Evolutionary conservation across 1,140 invertebrate genomes (phyloP).

Genomic region (Lerema accius): DNA sequence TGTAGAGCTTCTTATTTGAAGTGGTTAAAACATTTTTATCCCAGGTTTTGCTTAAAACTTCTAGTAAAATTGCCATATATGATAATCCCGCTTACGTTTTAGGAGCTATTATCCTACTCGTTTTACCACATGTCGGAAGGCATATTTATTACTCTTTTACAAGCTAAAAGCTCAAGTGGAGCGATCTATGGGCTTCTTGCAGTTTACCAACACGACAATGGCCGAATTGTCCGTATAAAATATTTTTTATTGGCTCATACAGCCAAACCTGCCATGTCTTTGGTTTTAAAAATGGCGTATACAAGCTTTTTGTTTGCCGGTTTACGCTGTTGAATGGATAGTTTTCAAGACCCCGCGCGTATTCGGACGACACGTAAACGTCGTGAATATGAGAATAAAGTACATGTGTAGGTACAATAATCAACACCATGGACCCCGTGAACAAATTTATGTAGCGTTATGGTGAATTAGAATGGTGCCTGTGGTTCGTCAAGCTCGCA

Average conservation of each 20-base stretch:
- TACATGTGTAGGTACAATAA: slow-evolving; percentile 82
- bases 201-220: slow-evolving; percentile 83
- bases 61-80: slow-evolving; percentile 56
- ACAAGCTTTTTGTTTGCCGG: slow-evolving; percentile 84
- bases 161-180: slow-evolving; percentile 80
- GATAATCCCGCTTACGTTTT: slow-evolving; percentile 52
- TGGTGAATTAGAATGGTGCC: slow-evolving; percentile 83
- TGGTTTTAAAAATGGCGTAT: slow-evolving; percentile 84
- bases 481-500: slow-evolving; percentile 81
- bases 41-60: too few relatives aligned
- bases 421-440: slow-evolving; percentile 73
- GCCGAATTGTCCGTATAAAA: slow-evolving; percentile 80
- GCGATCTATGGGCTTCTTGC: slow-evolving; percentile 80
- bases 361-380: slow-evolving; percentile 69
- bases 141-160: slow-evolving; percentile 82
- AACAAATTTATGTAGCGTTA: slow-evolving; percentile 79
- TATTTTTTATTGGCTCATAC: slow-evolving; percentile 82
- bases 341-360: slow-evolving; percentile 71
- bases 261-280: slow-evolving; percentile 82
- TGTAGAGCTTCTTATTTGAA: too few relatives aligned
- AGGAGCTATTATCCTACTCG: slow-evolving; percentile 71
- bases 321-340: slow-evolving; percentile 80
- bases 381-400: slow-evolving; percentile 82
- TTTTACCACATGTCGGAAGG: slow-evolving; percentile 78
- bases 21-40: too few relatives aligned